Evolutionary conservation across 2,113 vertebrate genomes (phyloP).

Genomic region (Oncorhynchus keta): DNA sequence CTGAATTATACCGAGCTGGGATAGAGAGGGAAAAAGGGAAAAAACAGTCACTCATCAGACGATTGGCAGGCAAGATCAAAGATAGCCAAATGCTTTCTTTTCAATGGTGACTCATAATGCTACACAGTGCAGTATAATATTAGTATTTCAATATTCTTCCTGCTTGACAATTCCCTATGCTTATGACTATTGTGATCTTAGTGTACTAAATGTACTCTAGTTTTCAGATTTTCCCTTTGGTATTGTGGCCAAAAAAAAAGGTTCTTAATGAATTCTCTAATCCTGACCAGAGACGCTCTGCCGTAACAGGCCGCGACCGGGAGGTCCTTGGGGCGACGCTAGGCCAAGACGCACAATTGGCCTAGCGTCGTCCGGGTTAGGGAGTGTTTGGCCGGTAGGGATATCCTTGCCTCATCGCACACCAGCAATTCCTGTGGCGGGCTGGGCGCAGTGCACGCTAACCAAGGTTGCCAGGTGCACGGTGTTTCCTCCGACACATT

Average conservation of each 20-base stretch:
- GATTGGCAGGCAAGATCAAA: neutral
- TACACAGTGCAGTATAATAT: neutral
- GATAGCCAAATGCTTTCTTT: neutral
- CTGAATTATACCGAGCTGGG: neutral
- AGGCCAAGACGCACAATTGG: too few species aligned
- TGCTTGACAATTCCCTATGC: neutral
- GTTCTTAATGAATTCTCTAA: neutral
- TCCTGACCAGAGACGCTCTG: neutral
- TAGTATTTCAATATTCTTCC: neutral
- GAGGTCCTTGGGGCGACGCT: too few species aligned
- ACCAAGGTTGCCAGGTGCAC: too few species aligned
- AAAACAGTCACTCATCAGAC: neutral
- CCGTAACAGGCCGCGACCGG: too few species aligned
- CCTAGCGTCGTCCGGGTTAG: too few species aligned
- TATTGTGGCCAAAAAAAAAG: neutral
- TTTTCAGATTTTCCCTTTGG: neutral
- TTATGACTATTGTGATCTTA: neutral
- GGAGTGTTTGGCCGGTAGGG: too few species aligned
- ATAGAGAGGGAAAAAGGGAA: neutral
- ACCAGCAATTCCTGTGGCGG: too few species aligned
- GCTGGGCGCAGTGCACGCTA: too few species aligned
- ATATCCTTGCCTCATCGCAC: too few species aligned
- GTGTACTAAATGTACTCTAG: neutral
- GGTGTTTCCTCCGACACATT: too few species aligned
- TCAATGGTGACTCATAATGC: neutral